A percentile compares a stretch with the other conserved stretches of the same genome.
Conservation (phyloP, 2,797 vertebrate species). For the Periophthalmus magnuspinnatus region DNA sequence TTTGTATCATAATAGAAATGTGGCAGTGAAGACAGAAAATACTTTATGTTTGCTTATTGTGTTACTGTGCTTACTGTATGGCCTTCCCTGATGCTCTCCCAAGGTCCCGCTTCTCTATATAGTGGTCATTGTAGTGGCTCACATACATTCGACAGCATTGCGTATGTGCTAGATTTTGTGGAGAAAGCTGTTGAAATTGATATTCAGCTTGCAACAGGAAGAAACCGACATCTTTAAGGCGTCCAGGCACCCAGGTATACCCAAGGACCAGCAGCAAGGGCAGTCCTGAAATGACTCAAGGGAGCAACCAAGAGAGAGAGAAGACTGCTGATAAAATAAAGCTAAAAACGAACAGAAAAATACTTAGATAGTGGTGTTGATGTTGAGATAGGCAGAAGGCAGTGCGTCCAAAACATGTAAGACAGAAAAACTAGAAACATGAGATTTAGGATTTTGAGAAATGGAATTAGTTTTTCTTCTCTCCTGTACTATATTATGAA, state of each 20-base stretch:
- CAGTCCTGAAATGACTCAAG: constrained; percentile 22
- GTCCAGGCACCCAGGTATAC: constrained; percentile 69
- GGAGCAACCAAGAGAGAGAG: not conserved
- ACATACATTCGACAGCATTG: constrained; percentile 20
- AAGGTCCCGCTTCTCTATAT: constrained; percentile 31
- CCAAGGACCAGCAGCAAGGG: constrained; percentile 42
- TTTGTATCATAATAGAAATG: constrained; percentile 35
- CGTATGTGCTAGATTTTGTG: constrained; percentile 36
- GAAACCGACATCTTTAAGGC: constrained; percentile 69
- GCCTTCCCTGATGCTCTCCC: constrained; percentile 16
- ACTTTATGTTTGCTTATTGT: constrained; percentile 33
- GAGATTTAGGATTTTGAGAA: not conserved
- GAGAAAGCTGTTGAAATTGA: constrained; percentile 51
- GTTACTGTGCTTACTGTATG: constrained; percentile 26
- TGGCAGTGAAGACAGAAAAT: not conserved
- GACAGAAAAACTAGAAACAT: too few relatives aligned
- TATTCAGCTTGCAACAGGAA: constrained; percentile 65
- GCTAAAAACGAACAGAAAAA: too few relatives aligned
- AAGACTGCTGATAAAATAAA: not conserved
- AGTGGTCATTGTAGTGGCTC: constrained; percentile 32
- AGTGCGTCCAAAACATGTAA: too few relatives aligned
- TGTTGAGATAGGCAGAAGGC: too few relatives aligned
- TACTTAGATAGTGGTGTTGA: too few relatives aligned
- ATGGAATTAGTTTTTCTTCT: not conserved
- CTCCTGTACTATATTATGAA: not conserved